Evolutionary conservation across 2,797 vertebrate species (phyloP).

Genomic region (Novumbra hubbsi): DNA sequence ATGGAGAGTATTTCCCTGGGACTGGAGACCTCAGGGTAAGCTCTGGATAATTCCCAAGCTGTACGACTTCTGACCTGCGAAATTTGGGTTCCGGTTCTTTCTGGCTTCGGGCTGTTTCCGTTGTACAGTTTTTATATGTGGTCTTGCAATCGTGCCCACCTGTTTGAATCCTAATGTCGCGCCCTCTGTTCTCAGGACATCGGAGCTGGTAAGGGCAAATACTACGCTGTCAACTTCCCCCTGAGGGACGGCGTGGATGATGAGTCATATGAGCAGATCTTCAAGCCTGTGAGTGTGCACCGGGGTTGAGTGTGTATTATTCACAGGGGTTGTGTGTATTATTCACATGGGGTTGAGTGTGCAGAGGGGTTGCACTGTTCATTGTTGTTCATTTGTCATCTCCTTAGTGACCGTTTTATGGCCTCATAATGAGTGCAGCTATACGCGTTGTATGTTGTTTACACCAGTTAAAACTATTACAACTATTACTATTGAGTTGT

Average conservation of each 20-base stretch:
- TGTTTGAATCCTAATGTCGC: neutral
- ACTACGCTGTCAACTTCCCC: conserved; percentile 92
- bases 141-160: neutral
- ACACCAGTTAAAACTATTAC: too few relatives aligned
- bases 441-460: too few relatives aligned
- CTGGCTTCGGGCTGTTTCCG: too few relatives aligned
- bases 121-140: neutral
- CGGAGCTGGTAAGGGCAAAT: conserved; percentile 92
- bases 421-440: too few relatives aligned
- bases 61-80: neutral
- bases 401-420: neutral
- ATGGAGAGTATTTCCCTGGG: conserved; percentile 91
- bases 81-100: too few relatives aligned
- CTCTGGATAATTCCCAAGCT: neutral
- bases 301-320: too few relatives aligned
- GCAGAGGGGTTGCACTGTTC: neutral
- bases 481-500: too few relatives aligned
- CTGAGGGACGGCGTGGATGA: conserved; percentile 92
- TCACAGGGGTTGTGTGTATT: too few relatives aligned
- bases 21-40: conserved; percentile 90
- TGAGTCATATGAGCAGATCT: conserved; percentile 88
- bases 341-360: too few relatives aligned
- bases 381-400: neutral
- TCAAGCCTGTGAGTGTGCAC: conserved; percentile 84
- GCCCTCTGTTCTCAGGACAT: conserved; percentile 78